These are phyloP conservation scores for Cenopis cana DNA, from an alignment of 2,888 invertebrate species.

Conservation along the genomic window DNA sequence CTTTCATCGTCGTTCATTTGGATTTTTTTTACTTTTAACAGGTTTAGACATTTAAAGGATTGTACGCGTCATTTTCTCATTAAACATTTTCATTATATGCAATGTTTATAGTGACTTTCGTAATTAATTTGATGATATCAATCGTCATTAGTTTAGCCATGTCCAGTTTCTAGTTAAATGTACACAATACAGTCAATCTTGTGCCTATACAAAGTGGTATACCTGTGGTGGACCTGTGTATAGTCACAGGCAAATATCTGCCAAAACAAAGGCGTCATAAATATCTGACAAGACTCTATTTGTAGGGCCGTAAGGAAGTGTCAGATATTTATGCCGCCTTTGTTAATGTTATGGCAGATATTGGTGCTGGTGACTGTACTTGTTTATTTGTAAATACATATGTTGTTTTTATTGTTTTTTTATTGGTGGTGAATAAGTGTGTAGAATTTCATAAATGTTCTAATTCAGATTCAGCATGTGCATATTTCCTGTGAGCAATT, in stretches of 20 bases:
- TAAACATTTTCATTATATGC: not conserved
- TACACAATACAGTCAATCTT: not conserved
- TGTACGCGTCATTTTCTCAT: not conserved
- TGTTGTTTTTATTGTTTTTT: not conserved
- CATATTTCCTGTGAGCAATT: not conserved
- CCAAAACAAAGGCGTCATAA: too few species aligned
- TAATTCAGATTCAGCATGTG: not conserved
- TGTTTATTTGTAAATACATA: not conserved
- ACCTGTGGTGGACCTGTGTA: too few species aligned
- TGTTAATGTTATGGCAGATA: too few species aligned
- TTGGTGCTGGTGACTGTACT: not conserved
- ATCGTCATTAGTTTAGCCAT: conserved; percentile 5
- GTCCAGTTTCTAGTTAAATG: not conserved
- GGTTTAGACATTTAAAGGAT: conserved; percentile 6
- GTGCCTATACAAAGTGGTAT: not conserved
- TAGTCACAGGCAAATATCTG: too few species aligned
- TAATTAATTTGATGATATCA: not conserved
- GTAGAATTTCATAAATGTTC: too few species aligned
- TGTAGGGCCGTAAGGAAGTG: too few species aligned
- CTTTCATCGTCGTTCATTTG: not conserved
- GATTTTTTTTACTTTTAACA: not conserved
- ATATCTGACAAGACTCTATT: too few species aligned
- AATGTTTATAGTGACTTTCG: not conserved
- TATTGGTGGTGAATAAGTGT: too few species aligned
- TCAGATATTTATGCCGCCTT: too few species aligned